Evolutionary conservation across 2,888 invertebrate species (phyloP), one percentile per base, ranked within the genome.

Genomic region (Timandra comae): DNA sequence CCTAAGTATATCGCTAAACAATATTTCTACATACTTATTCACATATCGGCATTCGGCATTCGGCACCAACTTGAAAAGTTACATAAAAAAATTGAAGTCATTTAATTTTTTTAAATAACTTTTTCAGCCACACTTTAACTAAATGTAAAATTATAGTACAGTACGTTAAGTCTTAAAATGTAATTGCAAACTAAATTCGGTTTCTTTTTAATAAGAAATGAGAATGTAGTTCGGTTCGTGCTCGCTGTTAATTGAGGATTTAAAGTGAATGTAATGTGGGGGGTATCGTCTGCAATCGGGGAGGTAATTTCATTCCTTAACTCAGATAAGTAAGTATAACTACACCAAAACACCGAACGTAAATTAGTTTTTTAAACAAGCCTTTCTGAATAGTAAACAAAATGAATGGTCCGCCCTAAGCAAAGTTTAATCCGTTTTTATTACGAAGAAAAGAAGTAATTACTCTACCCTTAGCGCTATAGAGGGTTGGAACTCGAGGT

Each of bases 371-470:
- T 76, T 79, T 77, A 67, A 67, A 72, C 68, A 73, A 68, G 64
- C 75, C 70, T 70, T 79, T 84, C 71, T 80, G 76, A 82, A 81
- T 81, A 80, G 81, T 81, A 81, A 80, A 82, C 80, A 80, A 78
- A 81, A 79, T 79, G 80, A 85, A 85, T 84, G 75, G 75, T 66
- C 75, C 67, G 70, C 78, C 81, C 81, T 84, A 82, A 84, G 81
- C 81, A 84, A 85, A 85, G 84, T 85, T 85, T 82, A 85, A 85
- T 85, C 82, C 81, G 81, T 81, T 85, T 84, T 84, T 85, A 84
- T 84, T 82, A 84, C 81, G 78, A 84, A 84, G 84, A 84, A 85
- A 84, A 84, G 80, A 85, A 84, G 84, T 84, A 85, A 85, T 85
- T 85, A 82, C 81, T 79, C 76, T 81, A 77, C 82, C 82, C 78